Percentiles rank a stretch among this genome's conserved stretches.
Evolutionary conservation across 2,113 vertebrate species (phyloP).

Genomic region (Phyllopteryx taeniolatus): DNA sequence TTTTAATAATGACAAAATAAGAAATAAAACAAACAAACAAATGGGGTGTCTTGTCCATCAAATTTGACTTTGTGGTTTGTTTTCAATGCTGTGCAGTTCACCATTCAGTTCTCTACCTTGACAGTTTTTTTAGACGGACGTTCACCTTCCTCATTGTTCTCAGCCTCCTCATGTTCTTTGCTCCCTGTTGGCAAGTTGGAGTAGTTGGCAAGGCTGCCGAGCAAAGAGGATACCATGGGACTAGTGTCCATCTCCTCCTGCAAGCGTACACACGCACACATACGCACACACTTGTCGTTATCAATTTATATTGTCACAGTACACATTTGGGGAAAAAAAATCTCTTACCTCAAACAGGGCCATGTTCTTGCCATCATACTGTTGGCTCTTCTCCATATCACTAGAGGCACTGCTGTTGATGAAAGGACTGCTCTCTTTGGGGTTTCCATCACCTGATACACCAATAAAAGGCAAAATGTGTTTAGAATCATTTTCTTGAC

Average conservation of each 20-base stretch:
- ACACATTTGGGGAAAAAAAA: neutral
- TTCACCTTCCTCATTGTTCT: slow-evolving; percentile 85
- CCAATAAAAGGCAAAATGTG: neutral
- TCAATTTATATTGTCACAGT: neutral
- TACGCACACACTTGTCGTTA: neutral
- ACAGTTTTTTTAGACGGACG: slow-evolving; percentile 62
- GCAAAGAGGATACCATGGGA: slow-evolving; percentile 96
- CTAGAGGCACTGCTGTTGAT: slow-evolving; percentile 88
- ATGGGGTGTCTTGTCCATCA: neutral
- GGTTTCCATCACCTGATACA: slow-evolving; percentile 85
- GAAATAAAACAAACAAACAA: neutral
- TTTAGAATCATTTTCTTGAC: neutral
- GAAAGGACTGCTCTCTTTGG: slow-evolving; percentile 95
- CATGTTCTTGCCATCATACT: slow-evolving; percentile 95
- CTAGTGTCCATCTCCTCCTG: slow-evolving; percentile 99
- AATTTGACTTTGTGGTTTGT: neutral
- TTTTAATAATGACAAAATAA: neutral
- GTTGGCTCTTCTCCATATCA: slow-evolving; percentile 86
- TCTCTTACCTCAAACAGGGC: slow-evolving; percentile 87
- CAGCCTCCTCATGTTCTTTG: slow-evolving; percentile 92
- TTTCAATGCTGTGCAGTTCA: neutral
- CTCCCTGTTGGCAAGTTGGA: slow-evolving; percentile 95
- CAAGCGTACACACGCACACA: slow-evolving; percentile 12
- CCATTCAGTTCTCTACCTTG: slow-evolving; percentile 45
- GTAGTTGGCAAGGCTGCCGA: slow-evolving; percentile 96